Conservation (phyloP, 1,140 invertebrate species). For the Achatina immaculata region DNA sequence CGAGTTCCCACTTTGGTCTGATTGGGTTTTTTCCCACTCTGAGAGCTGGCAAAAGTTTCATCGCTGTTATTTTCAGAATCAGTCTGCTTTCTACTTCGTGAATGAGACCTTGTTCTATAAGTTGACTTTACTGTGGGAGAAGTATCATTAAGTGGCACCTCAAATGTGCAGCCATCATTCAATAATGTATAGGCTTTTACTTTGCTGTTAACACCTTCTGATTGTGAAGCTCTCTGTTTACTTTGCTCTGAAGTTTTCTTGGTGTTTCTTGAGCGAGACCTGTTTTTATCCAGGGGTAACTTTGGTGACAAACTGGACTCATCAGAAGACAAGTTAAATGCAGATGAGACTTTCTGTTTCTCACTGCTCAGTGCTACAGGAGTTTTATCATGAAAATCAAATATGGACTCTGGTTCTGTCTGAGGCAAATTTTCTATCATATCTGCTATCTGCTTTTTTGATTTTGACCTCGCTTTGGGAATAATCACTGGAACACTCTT, state of each 20-base stretch:
- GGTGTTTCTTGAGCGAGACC: neutral
- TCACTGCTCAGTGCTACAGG: slow-evolving; percentile 38
- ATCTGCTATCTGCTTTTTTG: slow-evolving; percentile 47
- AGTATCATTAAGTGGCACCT: slow-evolving; percentile 33
- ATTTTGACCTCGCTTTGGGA: slow-evolving; percentile 50
- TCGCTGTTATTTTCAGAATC: neutral
- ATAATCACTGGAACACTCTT: slow-evolving; percentile 51
- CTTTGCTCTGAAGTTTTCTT: neutral
- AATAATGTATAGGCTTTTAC: neutral
- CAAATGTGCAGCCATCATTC: slow-evolving; percentile 24
- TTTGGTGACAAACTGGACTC: slow-evolving; percentile 35
- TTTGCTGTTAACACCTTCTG: neutral
- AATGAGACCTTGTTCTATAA: slow-evolving; percentile 16
- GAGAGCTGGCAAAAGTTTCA: neutral
- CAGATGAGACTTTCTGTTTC: slow-evolving; percentile 26
- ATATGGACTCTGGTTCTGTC: slow-evolving; percentile 45
- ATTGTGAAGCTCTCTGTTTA: neutral
- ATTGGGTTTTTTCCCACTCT: neutral
- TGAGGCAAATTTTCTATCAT: slow-evolving; percentile 39
- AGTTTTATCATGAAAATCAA: slow-evolving; percentile 60
- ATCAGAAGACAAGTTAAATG: slow-evolving; percentile 50
- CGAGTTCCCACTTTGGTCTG: neutral
- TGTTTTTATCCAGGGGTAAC: slow-evolving; percentile 20
- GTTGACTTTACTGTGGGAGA: slow-evolving; percentile 2
- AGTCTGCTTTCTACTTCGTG: neutral